Base-by-base conservation (phyloP, 2,888 invertebrate species). In the Lissocephala sabroskyi region DNA sequence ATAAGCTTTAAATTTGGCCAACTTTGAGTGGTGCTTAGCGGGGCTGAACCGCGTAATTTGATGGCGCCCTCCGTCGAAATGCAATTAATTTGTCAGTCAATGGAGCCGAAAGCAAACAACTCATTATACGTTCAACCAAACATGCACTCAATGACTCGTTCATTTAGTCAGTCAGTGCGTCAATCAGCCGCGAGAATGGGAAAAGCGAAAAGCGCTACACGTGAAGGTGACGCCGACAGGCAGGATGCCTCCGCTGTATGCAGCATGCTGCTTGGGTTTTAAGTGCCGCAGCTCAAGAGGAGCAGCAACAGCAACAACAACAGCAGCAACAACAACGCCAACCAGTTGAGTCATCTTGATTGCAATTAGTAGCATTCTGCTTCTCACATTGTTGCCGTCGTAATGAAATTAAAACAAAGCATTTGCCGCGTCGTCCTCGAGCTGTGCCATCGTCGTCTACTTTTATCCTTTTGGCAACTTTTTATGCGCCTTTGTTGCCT, bases 311-410 rank as follows among this genome's bases (percentile, higher is more conserved):
- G 30, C 30, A 30, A 10, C 35, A 35, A 35, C 35, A 35, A 35
- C 16, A 14, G 11, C 35, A 35, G 6, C 11, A 39, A 14, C 23
- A 41, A 29, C 39, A 33, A 23, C 33, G 45, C 67, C 66, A 65
- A 65, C 66, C 65, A 67, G 74, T 70, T 62, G 50, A 71, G 71
- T 43, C 62, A 65, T 63, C 71, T 61, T 79, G 77, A 79, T 79
- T 78, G 79, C 79, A 78, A 79, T 78, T 78, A 76, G 74, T 59
- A 47, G 61, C 56, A 49, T 51, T 49, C 60, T n/a, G n/a, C n/a
- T n/a, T 58, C 56, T 51, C 49, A 76, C 74, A 65, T 65, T 76
- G 76, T 70, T 59, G 62, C 62, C 41, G 53, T 52, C 49, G 53
- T 76, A 76, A 70, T 68, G 70, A 68, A 73, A 74, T 49, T 55